phyloP scores from a whole-genome alignment of 2,797 vertebrate species.

The Trematomus bernacchii region DNA sequence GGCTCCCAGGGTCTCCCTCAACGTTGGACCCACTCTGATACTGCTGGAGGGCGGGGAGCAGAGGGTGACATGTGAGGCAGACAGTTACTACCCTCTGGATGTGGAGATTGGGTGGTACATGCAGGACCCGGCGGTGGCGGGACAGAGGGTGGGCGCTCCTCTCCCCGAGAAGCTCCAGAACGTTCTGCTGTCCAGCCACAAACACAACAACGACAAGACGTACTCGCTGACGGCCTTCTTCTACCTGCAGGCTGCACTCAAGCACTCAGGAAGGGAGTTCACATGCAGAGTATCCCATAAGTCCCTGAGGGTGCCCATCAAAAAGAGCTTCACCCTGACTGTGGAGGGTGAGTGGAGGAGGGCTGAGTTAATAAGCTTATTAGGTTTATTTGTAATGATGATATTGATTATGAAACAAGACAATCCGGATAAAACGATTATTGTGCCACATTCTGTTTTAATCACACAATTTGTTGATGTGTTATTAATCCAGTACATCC shows the following conservation, averaged over 20 bases:
- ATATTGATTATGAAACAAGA: too few relatives aligned
- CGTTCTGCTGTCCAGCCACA: constrained; percentile 83
- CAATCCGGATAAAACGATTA: too few relatives aligned
- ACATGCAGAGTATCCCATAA: constrained; percentile 84
- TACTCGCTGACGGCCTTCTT: constrained; percentile 83
- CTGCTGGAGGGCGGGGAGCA: constrained; percentile 75
- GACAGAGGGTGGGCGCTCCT: constrained; percentile 63
- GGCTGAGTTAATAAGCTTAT: too few relatives aligned
- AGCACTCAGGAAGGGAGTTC: constrained; percentile 70
- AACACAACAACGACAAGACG: constrained; percentile 78
- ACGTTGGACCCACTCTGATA: constrained; percentile 47
- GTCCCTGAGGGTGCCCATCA: constrained; percentile 79
- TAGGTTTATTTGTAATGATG: too few relatives aligned
- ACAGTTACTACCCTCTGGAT: constrained; percentile 84
- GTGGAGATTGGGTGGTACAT: constrained; percentile 82
- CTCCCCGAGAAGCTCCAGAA: constrained; percentile 76
- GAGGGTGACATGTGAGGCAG: constrained; percentile 80
- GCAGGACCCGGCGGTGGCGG: constrained; percentile 45
- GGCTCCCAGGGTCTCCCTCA: constrained; percentile 81
- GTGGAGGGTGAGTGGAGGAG: constrained; percentile 68
- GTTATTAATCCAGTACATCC: too few relatives aligned
- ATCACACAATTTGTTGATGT: too few relatives aligned
- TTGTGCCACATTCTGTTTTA: too few relatives aligned
- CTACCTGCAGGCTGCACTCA: constrained; percentile 73
- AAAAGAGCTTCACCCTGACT: constrained; percentile 80